These are phyloP conservation scores for Eristalinus sepulchralis DNA, from an alignment of 2,888 invertebrate species.

Conservation along the genomic window DNA sequence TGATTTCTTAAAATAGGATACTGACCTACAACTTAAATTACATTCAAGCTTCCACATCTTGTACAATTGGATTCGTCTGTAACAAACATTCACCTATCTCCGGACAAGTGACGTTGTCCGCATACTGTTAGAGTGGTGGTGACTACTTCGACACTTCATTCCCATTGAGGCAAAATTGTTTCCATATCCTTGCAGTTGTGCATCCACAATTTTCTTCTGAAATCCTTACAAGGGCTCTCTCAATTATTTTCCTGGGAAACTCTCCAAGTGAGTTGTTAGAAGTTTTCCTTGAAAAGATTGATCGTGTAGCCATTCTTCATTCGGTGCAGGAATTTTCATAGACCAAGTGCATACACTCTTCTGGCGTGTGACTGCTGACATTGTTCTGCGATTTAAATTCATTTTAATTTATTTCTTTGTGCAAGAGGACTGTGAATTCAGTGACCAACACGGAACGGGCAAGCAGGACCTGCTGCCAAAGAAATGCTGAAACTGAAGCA, in stretches of 20 bases:
- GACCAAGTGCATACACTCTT: background rate
- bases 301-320: conserved; percentile 20
- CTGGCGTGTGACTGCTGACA: background rate
- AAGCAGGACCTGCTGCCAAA: conserved; percentile 11
- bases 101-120: no score
- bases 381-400: conserved; percentile 20
- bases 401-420: conserved; percentile 22
- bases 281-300: conserved; percentile 19
- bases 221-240: conserved; percentile 19
- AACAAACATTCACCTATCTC: no score
- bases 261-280: conserved; percentile 37
- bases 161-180: background rate
- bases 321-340: conserved; percentile 11
- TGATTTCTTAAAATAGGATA: no score
- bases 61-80: no score
- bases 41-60: no score
- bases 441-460: background rate
- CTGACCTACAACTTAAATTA: no score
- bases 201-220: background rate
- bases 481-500: background rate
- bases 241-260: conserved; percentile 32
- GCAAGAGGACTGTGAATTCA: background rate
- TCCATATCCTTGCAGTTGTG: background rate
- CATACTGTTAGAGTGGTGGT: no score
- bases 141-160: background rate